phyloP scores from a whole-genome alignment of 2,888 invertebrate species.

The Orthonevra nobilis region DNA sequence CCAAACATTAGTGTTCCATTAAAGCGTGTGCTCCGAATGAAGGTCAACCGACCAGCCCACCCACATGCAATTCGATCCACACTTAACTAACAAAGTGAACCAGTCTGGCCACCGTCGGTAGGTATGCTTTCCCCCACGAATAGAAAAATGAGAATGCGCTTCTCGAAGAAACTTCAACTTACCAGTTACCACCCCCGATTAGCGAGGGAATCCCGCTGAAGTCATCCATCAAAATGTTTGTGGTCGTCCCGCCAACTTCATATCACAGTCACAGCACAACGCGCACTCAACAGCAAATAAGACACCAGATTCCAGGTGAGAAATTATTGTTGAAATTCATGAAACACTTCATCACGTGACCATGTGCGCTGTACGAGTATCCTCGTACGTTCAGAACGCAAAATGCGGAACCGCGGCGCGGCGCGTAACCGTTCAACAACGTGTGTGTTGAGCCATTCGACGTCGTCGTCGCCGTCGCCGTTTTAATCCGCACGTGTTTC shows the following conservation, averaged over 20 bases:
- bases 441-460: slow-evolving; percentile 17
- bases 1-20: too few species aligned
- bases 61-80: slow-evolving; percentile 7
- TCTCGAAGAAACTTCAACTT: slow-evolving; percentile 11
- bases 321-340: slow-evolving; percentile 77
- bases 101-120: too few species aligned
- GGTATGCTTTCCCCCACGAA: background rate
- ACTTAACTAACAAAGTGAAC: too few species aligned
- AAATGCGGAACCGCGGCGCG: slow-evolving; percentile 63
- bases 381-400: slow-evolving; percentile 59
- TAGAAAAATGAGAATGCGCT: slow-evolving; percentile 5
- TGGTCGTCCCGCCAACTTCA: slow-evolving; percentile 57
- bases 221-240: slow-evolving; percentile 68
- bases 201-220: slow-evolving; percentile 64
- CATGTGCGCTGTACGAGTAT: slow-evolving; percentile 63
- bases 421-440: slow-evolving; percentile 57
- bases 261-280: slow-evolving; percentile 42
- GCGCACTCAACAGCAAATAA: slow-evolving; percentile 47
- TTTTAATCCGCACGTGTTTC: slow-evolving; percentile 52
- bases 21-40: slow-evolving; percentile 18
- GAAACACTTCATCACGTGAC: slow-evolving; percentile 76
- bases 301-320: slow-evolving; percentile 75
- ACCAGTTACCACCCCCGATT: slow-evolving; percentile 64
- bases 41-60: slow-evolving; percentile 39
- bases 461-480: slow-evolving; percentile 26